Evolutionary conservation across 2,797 vertebrate genomes (phyloP).

Genomic region (Alfaro cultratus): DNA sequence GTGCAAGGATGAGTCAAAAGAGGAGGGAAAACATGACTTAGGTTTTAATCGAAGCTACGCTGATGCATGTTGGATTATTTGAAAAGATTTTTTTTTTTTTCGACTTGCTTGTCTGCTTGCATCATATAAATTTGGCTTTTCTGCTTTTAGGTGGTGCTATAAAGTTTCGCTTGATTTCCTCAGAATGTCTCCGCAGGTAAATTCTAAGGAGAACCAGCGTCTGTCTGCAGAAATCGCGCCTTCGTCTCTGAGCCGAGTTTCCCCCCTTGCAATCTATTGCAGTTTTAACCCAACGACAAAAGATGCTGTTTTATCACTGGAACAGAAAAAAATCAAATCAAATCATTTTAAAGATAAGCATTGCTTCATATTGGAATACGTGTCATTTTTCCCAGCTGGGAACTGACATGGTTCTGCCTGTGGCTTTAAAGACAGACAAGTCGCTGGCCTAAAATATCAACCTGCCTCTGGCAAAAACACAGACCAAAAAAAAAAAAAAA

Average conservation of each 20-base stretch:
- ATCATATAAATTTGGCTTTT: not conserved
- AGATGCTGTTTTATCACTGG: not conserved
- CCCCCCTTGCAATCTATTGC: not conserved
- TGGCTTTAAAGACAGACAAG: slow-evolving; percentile 13
- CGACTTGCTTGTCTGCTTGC: not conserved
- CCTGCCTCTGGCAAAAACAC: slow-evolving; percentile 21
- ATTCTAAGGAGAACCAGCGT: not conserved
- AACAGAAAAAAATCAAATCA: not conserved
- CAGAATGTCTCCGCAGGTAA: not conserved
- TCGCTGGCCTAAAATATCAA: slow-evolving; percentile 24
- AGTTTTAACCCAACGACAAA: not conserved
- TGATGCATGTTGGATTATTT: not conserved
- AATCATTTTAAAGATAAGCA: not conserved
- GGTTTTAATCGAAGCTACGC: not conserved
- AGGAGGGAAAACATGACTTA: slow-evolving; percentile 1
- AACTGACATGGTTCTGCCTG: slow-evolving; percentile 16
- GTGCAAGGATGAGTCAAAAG: slow-evolving; percentile 31
- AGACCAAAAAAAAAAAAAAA: not conserved
- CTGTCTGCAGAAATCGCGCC: not conserved
- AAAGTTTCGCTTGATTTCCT: not conserved
- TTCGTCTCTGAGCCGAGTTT: not conserved
- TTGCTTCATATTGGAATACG: not conserved
- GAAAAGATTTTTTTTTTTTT: not conserved
- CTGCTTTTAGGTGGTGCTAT: not conserved
- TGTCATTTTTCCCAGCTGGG: not conserved